Conservation (phyloP, 2,113 vertebrate genomes). For the Neodon shergylaensis region DNA sequence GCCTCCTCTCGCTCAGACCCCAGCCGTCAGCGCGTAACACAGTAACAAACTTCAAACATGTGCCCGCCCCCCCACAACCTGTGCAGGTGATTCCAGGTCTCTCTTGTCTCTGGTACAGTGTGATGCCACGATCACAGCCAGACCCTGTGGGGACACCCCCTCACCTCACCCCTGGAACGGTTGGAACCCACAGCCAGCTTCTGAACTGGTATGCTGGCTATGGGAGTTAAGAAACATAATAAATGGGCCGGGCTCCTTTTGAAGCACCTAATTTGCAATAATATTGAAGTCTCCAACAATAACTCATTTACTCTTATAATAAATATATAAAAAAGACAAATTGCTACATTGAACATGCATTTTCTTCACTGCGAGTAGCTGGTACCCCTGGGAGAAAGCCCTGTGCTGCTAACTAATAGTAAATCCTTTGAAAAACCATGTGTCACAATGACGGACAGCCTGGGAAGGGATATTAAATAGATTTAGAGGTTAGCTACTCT, state of each 20-base stretch:
- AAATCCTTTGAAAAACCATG: constrained; percentile 92
- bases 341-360: constrained; percentile 91
- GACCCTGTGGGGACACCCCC: constrained; percentile 63
- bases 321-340: constrained; percentile 94
- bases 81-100: neutral
- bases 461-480: constrained; percentile 90
- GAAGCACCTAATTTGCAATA: constrained; percentile 90
- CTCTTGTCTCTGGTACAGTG: constrained; percentile 67
- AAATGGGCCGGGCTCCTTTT: constrained; percentile 86
- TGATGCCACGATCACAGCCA: constrained; percentile 62
- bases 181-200: constrained; percentile 79
- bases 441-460: constrained; percentile 92
- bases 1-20: neutral
- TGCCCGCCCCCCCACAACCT: neutral
- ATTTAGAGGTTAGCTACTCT: constrained; percentile 91
- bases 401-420: constrained; percentile 90
- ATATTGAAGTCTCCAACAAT: constrained; percentile 90
- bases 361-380: constrained; percentile 90
- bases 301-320: constrained; percentile 93
- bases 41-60: neutral
- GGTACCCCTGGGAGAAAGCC: constrained; percentile 89
- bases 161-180: constrained; percentile 73
- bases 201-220: constrained; percentile 84
- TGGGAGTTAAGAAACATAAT: constrained; percentile 87
- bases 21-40: neutral